phyloP scores from a whole-genome alignment of 2,113 vertebrate species.

The Prunella fulvescens region DNA sequence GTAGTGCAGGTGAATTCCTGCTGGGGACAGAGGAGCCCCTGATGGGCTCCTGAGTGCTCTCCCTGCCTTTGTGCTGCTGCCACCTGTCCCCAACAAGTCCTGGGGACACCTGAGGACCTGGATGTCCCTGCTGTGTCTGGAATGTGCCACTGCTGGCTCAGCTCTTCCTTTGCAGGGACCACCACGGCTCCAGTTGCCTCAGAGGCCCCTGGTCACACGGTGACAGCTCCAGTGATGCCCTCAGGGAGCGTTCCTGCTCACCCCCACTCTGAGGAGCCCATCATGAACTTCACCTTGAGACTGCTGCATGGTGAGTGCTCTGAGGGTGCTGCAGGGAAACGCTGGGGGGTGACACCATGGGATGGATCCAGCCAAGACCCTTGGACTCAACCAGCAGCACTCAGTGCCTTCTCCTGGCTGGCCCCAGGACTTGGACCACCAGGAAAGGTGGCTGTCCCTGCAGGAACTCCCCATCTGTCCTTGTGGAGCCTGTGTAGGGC shows the following conservation, averaged over 20 bases:
- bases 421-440: not conserved
- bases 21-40: not conserved
- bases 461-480: fast-evolving
- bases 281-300: conserved; percentile 17
- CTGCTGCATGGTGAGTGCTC: conserved; percentile 19
- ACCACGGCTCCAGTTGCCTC: not conserved
- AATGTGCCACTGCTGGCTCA: not conserved
- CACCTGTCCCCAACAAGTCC: fast-evolving
- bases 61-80: not conserved
- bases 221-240: not conserved
- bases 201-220: fast-evolving
- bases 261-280: fast-evolving
- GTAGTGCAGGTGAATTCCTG: not conserved
- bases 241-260: not conserved
- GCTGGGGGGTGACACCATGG: not conserved
- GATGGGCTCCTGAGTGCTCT: not conserved
- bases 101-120: not conserved
- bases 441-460: not conserved
- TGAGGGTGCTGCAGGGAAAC: not conserved
- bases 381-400: not conserved
- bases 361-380: not conserved
- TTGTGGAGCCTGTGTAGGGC: no score
- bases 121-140: not conserved
- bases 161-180: not conserved
- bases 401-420: not conserved